These are phyloP conservation scores for Polypterus bichir DNA, from an alignment of 2,113 vertebrate genomes.

Conservation along the genomic window DNA sequence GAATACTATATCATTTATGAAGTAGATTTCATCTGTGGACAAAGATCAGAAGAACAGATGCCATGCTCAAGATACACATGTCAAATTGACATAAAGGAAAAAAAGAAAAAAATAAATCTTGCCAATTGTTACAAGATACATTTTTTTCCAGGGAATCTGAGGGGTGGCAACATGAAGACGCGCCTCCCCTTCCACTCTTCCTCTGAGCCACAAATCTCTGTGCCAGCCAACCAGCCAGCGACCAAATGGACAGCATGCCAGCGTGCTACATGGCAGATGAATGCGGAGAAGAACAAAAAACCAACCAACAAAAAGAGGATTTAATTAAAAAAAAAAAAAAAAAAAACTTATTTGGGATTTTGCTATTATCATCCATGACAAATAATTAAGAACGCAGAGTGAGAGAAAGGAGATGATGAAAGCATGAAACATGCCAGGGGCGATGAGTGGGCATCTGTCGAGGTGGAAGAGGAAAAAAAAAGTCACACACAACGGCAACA, in stretches of 20 bases:
- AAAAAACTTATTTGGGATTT: too few species aligned
- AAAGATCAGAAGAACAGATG: constrained; percentile 14
- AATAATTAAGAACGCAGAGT: too few species aligned
- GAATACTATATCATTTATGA: not conserved
- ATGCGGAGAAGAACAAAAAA: too few species aligned
- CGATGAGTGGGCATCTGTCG: constrained; percentile 50
- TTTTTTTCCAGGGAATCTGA: constrained; percentile 24
- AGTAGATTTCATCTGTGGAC: too few species aligned
- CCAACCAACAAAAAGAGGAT: too few species aligned
- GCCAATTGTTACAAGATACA: constrained; percentile 30
- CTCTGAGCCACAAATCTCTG: constrained; percentile 31
- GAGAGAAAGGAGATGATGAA: constrained; percentile 14
- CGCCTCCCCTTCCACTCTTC: constrained; percentile 46
- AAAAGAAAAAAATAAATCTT: constrained; percentile 26
- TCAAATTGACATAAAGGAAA: constrained; percentile 16
- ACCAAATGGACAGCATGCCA: constrained; percentile 40
- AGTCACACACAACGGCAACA: constrained; percentile 7
- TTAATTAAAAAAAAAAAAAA: too few species aligned
- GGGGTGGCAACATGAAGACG: constrained; percentile 31
- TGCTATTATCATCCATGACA: too few species aligned
- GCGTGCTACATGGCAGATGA: constrained; percentile 30
- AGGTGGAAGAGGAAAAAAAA: constrained; percentile 34
- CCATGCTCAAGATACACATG: constrained; percentile 3
- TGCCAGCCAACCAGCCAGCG: constrained; percentile 52
- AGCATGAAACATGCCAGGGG: constrained; percentile 43